Conservation (phyloP, 2,113 vertebrate genomes). For the Lepus americanus region DNA sequence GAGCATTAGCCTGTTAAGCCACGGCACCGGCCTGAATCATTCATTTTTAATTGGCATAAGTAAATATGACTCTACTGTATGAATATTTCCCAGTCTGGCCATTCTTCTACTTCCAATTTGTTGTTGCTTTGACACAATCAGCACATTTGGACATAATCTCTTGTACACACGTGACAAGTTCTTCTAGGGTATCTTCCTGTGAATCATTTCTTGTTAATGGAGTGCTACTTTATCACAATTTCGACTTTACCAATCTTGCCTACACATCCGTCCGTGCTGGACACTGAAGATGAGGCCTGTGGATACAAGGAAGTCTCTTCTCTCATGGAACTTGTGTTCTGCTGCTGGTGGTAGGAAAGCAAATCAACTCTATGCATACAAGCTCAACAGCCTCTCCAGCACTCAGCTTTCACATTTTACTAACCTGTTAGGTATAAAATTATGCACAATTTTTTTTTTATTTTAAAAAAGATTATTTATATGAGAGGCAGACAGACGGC, state of each 20-base stretch:
- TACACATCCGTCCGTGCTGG: not conserved
- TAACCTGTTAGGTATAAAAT: not conserved
- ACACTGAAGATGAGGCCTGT: not conserved
- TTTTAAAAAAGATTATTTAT: too few species aligned
- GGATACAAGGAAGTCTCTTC: not conserved
- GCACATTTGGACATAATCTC: not conserved
- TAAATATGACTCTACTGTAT: not conserved
- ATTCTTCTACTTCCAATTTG: not conserved
- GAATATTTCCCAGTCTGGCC: not conserved
- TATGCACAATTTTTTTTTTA: not conserved
- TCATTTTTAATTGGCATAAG: not conserved
- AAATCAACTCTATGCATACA: not conserved
- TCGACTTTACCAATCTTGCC: not conserved
- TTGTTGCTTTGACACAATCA: constrained; percentile 6
- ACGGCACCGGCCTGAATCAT: not conserved
- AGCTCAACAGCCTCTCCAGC: not conserved
- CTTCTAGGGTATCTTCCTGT: not conserved
- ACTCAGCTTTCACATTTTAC: not conserved
- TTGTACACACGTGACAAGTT: not conserved
- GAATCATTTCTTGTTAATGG: not conserved
- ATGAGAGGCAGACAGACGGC: too few species aligned
- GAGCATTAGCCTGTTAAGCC: too few species aligned
- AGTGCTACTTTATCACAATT: not conserved
- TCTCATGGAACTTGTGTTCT: not conserved
- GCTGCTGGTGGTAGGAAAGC: not conserved